These are phyloP conservation scores for Oxycera nigricornis DNA, from an alignment of 2,888 invertebrate species.

Conservation along the genomic window DNA sequence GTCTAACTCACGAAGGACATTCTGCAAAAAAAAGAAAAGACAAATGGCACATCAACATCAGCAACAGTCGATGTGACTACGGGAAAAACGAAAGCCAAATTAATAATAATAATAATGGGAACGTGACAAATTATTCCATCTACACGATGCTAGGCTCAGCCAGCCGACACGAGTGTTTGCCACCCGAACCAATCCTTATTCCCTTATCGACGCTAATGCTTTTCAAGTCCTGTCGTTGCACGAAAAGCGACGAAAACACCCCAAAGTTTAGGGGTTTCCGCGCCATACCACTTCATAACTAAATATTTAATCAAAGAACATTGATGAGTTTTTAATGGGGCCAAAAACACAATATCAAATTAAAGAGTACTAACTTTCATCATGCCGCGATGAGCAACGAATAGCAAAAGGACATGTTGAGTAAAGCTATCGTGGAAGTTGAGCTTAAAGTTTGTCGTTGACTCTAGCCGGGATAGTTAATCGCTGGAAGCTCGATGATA, in stretches of 20 bases:
- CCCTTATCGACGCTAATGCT: too few species aligned
- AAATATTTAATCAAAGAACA: constrained; percentile 29
- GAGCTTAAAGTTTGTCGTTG: background rate
- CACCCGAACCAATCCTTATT: too few species aligned
- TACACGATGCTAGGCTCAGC: constrained; percentile 9
- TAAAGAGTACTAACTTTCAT: background rate
- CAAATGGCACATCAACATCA: background rate
- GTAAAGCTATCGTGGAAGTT: background rate
- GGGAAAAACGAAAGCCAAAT: constrained; percentile 15
- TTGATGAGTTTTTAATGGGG: constrained; percentile 35
- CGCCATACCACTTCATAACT: background rate
- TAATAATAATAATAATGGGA: background rate
- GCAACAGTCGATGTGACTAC: constrained; percentile 20
- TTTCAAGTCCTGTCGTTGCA: too few species aligned
- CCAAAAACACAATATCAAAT: constrained; percentile 17
- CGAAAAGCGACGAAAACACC: background rate
- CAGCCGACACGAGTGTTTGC: too few species aligned
- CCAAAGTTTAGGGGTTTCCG: constrained; percentile 5
- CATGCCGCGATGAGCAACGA: too few species aligned
- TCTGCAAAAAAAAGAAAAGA: constrained; percentile 66
- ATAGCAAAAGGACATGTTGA: background rate
- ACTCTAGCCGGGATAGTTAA: background rate
- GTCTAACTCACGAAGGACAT: constrained; percentile 81
- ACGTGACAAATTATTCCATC: constrained; percentile 29
- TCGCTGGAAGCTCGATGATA: too few species aligned